Conservation (phyloP, 2,888 invertebrate species). For the Lacanobia oleracea region DNA sequence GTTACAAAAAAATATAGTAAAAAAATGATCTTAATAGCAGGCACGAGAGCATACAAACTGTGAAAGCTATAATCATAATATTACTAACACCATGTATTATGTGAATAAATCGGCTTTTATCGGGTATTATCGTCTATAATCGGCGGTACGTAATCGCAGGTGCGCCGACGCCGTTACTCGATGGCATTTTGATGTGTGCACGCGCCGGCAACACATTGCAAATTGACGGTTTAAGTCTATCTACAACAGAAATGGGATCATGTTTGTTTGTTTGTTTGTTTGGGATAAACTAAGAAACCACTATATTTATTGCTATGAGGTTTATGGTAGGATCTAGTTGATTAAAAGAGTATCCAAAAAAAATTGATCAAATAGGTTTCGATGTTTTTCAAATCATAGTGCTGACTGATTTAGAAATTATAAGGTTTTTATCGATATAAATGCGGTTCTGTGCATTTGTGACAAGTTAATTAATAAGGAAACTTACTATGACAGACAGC, state of each 20-base stretch:
- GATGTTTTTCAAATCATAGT: background rate
- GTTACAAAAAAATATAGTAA: constrained; percentile 46
- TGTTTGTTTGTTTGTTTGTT: constrained; percentile 63
- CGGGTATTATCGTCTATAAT: constrained; percentile 67
- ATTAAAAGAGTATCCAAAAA: background rate
- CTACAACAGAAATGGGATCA: constrained; percentile 47
- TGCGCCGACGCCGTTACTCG: constrained; percentile 70
- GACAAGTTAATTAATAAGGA: too few species aligned
- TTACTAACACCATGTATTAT: constrained; percentile 68
- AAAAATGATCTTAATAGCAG: constrained; percentile 54
- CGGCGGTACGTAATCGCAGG: constrained; percentile 67
- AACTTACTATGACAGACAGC: background rate
- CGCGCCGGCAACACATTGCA: constrained; percentile 72
- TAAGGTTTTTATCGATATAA: too few species aligned
- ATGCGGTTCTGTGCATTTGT: too few species aligned
- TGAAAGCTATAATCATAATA: constrained; percentile 67
- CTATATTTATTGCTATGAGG: background rate
- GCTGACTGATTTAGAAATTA: too few species aligned
- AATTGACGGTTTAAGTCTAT: constrained; percentile 76
- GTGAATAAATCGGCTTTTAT: constrained; percentile 70
- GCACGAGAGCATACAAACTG: constrained; percentile 34
- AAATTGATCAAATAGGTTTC: background rate
- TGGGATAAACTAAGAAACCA: constrained; percentile 33
- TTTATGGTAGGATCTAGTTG: background rate
- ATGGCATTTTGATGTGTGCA: constrained; percentile 70